Evolutionary conservation across 2,888 invertebrate species (phyloP), one percentile per base, ranked within the genome.

Genomic region (Strigamia crassipes): DNA sequence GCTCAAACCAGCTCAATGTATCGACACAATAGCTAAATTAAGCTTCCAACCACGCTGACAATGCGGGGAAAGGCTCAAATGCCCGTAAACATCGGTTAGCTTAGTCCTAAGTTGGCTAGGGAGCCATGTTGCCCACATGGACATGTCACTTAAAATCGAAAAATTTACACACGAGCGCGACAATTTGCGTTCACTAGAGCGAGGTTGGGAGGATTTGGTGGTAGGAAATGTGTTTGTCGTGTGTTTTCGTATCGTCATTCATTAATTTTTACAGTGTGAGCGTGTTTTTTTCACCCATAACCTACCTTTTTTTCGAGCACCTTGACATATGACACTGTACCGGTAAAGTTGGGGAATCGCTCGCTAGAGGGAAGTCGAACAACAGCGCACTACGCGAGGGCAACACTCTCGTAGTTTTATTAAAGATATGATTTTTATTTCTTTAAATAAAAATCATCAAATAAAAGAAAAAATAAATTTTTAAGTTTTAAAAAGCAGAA

Each of bases 61-160:
- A 51, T 51, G 51, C 18, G 51, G 18, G 51, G 6, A 51, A 51
- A 18, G n/a, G 51, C n/a, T 51, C 18, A 4, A 51, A 51, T 51
- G 18, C 1, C 4, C 8, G 51, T 51, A 51, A 51, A 51, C 51
- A 51, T 51, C n/a, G 18, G 18, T 18, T 6, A n/a, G 51, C 51
- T n/a, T 51, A 51, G 51, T 51, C 51, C 51, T 51, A 51, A 51
- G 15, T n/a, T 6, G 18, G 15, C n/a, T 18, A 51, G 51, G 51
- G 51, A 51, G 51, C 51, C 51, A 51, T 51, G 51, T 51, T 51
- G 51, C 51, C 51, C 51, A 51, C 51, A 51, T 51, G 51, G 51
- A 51, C 51, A 51, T 51, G 51, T 51, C 51, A 51, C n/a, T 51
- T 6, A n/a, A 51, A 51, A 18, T 51, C 51, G 51, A 51, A 51